Percentiles rank a stretch among this genome's conserved stretches.
These are phyloP conservation scores for Trisateles emortualis DNA, from an alignment of 2,888 invertebrate species.

Conservation along the genomic window DNA sequence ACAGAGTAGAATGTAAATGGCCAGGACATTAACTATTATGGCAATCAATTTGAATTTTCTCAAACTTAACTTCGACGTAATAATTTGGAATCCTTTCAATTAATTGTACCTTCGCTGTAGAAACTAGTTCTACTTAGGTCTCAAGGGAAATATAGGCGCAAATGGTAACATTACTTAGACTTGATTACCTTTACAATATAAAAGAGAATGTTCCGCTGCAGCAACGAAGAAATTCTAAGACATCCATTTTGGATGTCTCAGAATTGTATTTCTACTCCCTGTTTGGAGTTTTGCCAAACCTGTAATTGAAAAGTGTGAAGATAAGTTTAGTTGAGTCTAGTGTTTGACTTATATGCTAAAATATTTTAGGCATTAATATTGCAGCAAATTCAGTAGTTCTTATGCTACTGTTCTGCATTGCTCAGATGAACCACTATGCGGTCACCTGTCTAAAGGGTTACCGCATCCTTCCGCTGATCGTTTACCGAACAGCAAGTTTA, in stretches of 20 bases:
- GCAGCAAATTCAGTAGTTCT: no score
- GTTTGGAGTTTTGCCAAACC: slow-evolving; percentile 39
- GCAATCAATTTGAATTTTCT: no score
- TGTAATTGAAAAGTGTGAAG: slow-evolving; percentile 46
- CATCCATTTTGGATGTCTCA: slow-evolving; percentile 29
- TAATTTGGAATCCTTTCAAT: no score
- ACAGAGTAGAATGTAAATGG: no score
- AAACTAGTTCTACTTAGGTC: not conserved
- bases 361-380: not conserved
- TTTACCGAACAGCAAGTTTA: no score
- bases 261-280: slow-evolving; percentile 27
- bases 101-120: no score
- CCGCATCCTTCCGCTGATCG: no score
- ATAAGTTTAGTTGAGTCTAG: slow-evolving; percentile 34
- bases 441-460: no score
- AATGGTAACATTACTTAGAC: slow-evolving; percentile 17
- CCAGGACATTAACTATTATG: no score
- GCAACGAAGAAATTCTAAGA: slow-evolving; percentile 25
- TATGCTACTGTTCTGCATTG: no score
- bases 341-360: slow-evolving; percentile 22
- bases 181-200: slow-evolving; percentile 17
- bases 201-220: slow-evolving; percentile 19
- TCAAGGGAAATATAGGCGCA: slow-evolving; percentile 13
- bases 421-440: no score
- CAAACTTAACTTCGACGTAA: no score